Evolutionary conservation across 2,113 vertebrate species (phyloP).

Genomic region (Psephotus haematonotus): DNA sequence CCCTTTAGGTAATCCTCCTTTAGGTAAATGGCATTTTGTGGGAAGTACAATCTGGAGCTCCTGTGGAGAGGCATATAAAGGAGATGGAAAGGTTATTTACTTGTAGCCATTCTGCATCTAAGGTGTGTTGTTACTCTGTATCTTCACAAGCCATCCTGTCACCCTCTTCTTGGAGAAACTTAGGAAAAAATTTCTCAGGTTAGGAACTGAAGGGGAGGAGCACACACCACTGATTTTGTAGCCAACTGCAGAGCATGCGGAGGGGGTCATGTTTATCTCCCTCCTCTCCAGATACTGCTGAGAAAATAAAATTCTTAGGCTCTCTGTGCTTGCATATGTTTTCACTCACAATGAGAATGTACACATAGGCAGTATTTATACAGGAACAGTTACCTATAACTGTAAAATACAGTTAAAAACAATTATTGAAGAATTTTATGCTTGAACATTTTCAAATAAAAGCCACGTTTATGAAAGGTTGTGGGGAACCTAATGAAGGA

Average conservation of each 20-base stretch:
- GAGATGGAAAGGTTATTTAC: not conserved
- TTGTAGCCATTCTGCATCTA: not conserved
- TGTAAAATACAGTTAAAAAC: conserved; percentile 27
- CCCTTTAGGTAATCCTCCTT: not conserved
- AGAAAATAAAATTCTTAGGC: not conserved
- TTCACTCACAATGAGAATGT: not conserved
- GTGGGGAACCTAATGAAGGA: conserved; percentile 13
- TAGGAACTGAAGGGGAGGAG: not conserved
- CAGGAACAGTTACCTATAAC: not conserved
- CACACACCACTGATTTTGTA: not conserved
- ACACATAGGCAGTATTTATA: conserved; percentile 2
- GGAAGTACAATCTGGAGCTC: not conserved
- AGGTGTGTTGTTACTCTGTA: not conserved
- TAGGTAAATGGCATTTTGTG: not conserved
- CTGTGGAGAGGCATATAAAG: not conserved
- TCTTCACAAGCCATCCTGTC: not conserved
- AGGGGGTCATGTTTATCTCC: not conserved
- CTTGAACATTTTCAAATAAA: conserved; percentile 40
- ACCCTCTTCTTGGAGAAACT: not conserved
- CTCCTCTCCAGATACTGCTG: not conserved
- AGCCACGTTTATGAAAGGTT: conserved; percentile 13
- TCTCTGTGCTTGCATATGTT: not conserved
- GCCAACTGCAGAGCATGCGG: not conserved
- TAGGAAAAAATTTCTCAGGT: not conserved
- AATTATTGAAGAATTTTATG: conserved; percentile 37